Evolutionary conservation across 2,113 vertebrate genomes (phyloP).

Genomic region (Hippopotamus amphibius): DNA sequence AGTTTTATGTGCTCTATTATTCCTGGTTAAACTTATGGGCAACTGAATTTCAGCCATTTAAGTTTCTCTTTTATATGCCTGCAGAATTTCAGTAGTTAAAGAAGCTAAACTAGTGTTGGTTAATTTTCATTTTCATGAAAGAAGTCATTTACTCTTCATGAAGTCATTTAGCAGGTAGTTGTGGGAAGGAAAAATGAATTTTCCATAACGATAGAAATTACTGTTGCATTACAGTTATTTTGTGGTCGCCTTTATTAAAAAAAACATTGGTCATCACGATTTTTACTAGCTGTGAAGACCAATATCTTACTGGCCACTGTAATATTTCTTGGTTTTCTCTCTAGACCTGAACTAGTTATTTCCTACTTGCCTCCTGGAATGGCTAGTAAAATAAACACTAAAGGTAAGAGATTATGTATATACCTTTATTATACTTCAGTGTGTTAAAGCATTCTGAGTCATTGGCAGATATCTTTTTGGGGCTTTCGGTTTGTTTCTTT

Average conservation of each 20-base stretch:
- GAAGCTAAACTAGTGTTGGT: neutral
- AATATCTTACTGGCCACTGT: neutral
- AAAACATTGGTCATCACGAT: neutral
- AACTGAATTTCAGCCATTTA: neutral
- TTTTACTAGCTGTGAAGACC: neutral
- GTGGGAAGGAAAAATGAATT: neutral
- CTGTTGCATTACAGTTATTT: neutral
- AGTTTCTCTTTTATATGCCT: neutral
- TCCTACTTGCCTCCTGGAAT: constrained; percentile 86
- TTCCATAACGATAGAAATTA: neutral
- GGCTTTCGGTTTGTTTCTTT: neutral
- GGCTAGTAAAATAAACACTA: constrained; percentile 85
- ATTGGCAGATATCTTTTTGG: neutral
- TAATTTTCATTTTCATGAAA: neutral
- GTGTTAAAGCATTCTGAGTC: neutral
- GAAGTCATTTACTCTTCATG: neutral
- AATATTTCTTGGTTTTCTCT: constrained; percentile 56
- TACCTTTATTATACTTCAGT: too few relatives aligned
- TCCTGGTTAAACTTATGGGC: neutral
- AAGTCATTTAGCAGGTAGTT: neutral
- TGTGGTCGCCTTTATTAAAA: neutral
- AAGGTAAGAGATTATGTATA: constrained; percentile 81
- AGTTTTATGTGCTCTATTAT: neutral
- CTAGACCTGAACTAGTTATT: constrained; percentile 86
- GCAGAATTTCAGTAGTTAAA: neutral